These are phyloP conservation scores for Cremastinae sp. DNA, from an alignment of 2,888 invertebrate species.

Conservation along the genomic window DNA sequence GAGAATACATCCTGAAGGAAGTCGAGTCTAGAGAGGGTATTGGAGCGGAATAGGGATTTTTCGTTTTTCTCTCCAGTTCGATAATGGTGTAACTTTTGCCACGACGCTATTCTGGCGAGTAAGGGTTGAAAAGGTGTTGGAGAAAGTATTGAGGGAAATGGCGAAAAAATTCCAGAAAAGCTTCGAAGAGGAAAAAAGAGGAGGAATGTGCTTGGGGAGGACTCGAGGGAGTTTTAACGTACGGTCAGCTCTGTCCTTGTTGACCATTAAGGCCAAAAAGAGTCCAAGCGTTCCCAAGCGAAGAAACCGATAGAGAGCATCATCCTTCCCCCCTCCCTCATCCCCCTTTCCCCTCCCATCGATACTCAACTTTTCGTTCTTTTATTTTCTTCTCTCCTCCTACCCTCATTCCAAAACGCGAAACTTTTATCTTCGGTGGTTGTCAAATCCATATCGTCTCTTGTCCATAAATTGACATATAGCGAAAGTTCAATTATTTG, in stretches of 20 bases:
- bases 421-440: slow-evolving; percentile 56
- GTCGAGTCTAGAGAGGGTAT: slow-evolving; percentile 37
- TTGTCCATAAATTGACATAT: too few species aligned
- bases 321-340: slow-evolving; percentile 12
- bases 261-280: slow-evolving; percentile 63
- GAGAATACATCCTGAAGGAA: slow-evolving; percentile 3
- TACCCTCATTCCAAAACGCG: slow-evolving; percentile 25
- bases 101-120: slow-evolving; percentile 56
- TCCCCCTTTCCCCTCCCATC: slow-evolving; percentile 37
- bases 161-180: slow-evolving; percentile 46
- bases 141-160: slow-evolving; percentile 32
- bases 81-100: slow-evolving; percentile 78
- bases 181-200: slow-evolving; percentile 43
- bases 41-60: slow-evolving; percentile 51
- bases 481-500: too few species aligned
- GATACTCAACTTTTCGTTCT: slow-evolving; percentile 36
- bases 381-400: slow-evolving; percentile 18
- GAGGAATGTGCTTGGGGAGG: slow-evolving; percentile 58
- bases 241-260: slow-evolving; percentile 74
- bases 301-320: slow-evolving; percentile 39
- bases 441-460: too few species aligned
- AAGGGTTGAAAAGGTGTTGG: slow-evolving; percentile 33
- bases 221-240: slow-evolving; percentile 76
- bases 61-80: slow-evolving; percentile 69
- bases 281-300: slow-evolving; percentile 53